Conservation (phyloP, 2,797 vertebrate genomes). For the Spatula versicolor region DNA sequence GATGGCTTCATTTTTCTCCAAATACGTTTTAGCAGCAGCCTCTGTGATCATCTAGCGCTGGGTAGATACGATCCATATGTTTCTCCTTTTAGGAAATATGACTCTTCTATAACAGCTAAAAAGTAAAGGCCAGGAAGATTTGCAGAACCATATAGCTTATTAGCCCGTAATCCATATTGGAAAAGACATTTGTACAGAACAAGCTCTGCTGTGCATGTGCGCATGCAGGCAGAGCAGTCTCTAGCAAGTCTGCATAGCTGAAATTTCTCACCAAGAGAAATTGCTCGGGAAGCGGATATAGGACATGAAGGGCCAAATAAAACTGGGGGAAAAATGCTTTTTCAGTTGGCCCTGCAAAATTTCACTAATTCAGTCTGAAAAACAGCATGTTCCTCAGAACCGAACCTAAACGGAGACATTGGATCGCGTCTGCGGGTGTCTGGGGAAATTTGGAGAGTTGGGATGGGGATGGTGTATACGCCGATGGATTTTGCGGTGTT, state of each 20-base stretch:
- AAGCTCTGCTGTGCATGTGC: background rate
- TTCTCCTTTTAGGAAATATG: conserved; percentile 60
- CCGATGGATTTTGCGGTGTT: background rate
- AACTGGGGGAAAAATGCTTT: background rate
- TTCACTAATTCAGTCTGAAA: background rate
- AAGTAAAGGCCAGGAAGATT: conserved; percentile 57
- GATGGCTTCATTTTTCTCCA: conserved; percentile 22
- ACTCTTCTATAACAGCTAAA: conserved; percentile 43
- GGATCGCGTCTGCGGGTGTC: background rate
- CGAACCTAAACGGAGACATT: background rate
- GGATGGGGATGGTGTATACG: background rate
- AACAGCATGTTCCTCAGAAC: background rate
- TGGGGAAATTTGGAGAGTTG: background rate
- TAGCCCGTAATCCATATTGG: conserved; percentile 48
- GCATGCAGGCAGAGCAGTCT: conserved; percentile 82
- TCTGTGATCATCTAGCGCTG: conserved; percentile 26
- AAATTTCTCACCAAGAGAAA: conserved; percentile 74
- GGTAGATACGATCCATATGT: conserved; percentile 47
- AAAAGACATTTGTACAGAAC: conserved; percentile 10
- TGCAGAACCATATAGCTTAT: conserved; percentile 55
- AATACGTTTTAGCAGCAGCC: background rate
- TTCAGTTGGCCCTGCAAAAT: background rate
- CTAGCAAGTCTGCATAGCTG: conserved; percentile 85
- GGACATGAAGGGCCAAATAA: background rate
- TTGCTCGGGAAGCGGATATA: background rate